A percentile compares a stretch with the other conserved stretches of the same genome.
These are phyloP conservation scores for Herpailurus yagouaroundi DNA, from an alignment of 2,113 vertebrate species.

Conservation along the genomic window DNA sequence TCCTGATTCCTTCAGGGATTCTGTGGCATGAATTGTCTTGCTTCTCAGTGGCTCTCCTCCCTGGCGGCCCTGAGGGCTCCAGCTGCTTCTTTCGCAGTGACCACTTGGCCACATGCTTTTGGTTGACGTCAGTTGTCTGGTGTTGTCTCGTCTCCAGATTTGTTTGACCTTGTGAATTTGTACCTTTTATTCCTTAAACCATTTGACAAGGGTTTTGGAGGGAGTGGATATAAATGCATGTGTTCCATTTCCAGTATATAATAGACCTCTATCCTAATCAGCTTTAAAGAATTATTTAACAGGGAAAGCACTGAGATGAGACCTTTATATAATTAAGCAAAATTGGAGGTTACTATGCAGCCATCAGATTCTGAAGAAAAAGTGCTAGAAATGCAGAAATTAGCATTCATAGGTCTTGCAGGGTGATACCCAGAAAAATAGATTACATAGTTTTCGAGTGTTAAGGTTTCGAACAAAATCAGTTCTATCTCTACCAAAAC, in stretches of 20 bases:
- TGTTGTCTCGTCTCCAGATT: background rate
- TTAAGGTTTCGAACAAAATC: background rate
- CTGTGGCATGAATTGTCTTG: too few relatives aligned
- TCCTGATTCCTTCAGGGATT: background rate
- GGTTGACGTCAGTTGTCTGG: background rate
- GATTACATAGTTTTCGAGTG: background rate
- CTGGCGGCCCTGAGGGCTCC: background rate
- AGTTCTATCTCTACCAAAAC: background rate
- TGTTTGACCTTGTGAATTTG: slow-evolving; percentile 6
- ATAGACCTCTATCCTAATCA: background rate
- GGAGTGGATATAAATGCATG: background rate
- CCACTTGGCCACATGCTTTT: background rate
- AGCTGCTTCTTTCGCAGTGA: background rate
- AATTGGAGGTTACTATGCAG: background rate
- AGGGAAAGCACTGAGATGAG: background rate
- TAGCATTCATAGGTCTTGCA: background rate
- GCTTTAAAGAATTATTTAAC: background rate
- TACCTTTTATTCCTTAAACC: background rate
- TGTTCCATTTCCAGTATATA: background rate
- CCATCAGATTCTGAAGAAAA: slow-evolving; percentile 16
- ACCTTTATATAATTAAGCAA: slow-evolving; percentile 13
- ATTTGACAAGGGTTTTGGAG: background rate
- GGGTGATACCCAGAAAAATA: background rate
- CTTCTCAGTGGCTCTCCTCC: background rate
- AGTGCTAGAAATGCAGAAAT: slow-evolving; percentile 16